These are phyloP conservation scores for Chrysolina americana DNA, from an alignment of 2,888 invertebrate species.

Conservation along the genomic window DNA sequence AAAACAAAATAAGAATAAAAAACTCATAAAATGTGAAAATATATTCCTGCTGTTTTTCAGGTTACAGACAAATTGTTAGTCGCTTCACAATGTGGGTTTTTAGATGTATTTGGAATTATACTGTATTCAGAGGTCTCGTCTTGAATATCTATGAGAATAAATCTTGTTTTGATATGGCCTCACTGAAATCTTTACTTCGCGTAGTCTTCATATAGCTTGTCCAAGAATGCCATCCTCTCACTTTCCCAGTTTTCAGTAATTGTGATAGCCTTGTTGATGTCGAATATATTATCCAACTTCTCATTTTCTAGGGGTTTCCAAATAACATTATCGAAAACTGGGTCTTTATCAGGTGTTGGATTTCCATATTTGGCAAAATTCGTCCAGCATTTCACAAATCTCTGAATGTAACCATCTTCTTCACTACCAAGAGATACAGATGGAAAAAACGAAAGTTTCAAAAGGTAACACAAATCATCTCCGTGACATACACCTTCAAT, in stretches of 20 bases:
- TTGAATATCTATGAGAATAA: too few species aligned
- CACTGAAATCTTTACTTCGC: background rate
- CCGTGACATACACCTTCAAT: constrained; percentile 61
- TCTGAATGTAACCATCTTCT: constrained; percentile 59
- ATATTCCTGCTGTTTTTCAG: too few species aligned
- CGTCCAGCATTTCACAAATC: constrained; percentile 63
- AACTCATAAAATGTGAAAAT: too few species aligned
- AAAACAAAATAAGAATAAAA: too few species aligned
- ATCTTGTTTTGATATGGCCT: too few species aligned
- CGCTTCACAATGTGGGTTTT: too few species aligned
- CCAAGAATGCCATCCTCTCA: constrained; percentile 63
- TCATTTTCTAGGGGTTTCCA: constrained; percentile 59
- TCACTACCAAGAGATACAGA: constrained; percentile 49
- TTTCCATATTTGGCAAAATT: constrained; percentile 63
- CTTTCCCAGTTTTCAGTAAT: constrained; percentile 57
- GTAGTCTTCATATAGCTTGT: constrained; percentile 55
- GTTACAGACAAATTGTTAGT: too few species aligned
- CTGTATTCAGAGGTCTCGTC: too few species aligned
- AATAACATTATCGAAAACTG: constrained; percentile 53
- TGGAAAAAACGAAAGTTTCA: constrained; percentile 54
- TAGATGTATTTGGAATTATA: too few species aligned
- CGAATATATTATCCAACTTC: constrained; percentile 57
- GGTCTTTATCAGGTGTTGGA: constrained; percentile 57
- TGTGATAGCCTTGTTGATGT: constrained; percentile 59
- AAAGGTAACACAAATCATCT: constrained; percentile 63